Percentiles rank a stretch among this genome's conserved stretches.
Conservation (phyloP, 2,113 vertebrate species). For the Toxostoma redivivum region DNA sequence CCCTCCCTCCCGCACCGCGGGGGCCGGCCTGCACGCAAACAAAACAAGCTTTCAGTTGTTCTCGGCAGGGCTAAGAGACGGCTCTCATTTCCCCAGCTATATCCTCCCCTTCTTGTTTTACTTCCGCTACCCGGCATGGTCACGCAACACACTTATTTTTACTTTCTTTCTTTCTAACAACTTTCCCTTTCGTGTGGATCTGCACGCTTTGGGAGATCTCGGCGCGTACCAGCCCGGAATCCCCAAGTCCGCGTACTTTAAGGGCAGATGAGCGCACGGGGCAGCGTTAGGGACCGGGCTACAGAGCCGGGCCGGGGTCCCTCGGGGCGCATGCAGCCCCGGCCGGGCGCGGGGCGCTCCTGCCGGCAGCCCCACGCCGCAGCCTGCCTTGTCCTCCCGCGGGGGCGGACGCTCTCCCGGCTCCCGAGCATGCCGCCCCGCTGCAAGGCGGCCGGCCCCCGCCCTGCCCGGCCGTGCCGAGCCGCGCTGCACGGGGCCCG, state of each 20-base stretch:
- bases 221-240: too few species aligned
- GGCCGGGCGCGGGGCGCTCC: not conserved
- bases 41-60: not conserved
- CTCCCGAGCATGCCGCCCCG: not conserved
- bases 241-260: not conserved
- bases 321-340: not conserved
- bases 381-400: not conserved
- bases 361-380: not conserved
- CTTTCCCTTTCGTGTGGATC: not conserved
- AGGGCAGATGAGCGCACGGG: fast-evolving
- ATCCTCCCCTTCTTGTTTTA: not conserved
- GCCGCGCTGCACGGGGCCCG: not conserved
- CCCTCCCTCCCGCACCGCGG: not conserved
- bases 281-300: fast-evolving
- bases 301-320: not conserved
- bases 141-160: not conserved
- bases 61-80: not conserved
- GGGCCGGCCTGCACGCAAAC: not conserved
- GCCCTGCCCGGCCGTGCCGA: not conserved
- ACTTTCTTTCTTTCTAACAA: not conserved
- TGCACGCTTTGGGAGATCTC: not conserved
- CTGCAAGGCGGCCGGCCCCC: not conserved
- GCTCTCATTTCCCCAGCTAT: not conserved
- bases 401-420: not conserved
- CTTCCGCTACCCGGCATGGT: not conserved